These are phyloP conservation scores for Epizoanthus fatuus DNA, from an alignment of 92 coral and sea anemone species.

Conservation along the genomic window DNA sequence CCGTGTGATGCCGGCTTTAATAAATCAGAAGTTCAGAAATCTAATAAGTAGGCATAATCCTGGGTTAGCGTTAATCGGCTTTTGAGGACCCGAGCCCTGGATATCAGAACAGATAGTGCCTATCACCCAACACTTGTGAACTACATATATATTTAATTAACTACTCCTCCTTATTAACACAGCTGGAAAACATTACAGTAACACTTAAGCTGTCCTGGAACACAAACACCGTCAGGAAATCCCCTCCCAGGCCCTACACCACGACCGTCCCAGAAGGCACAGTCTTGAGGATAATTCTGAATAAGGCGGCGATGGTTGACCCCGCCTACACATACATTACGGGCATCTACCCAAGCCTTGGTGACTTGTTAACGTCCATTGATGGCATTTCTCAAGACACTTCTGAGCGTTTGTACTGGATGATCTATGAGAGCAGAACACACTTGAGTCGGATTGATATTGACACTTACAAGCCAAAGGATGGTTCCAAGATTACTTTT, in stretches of 20 bases:
- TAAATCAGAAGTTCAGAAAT: too few species aligned
- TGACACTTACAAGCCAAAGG: neutral
- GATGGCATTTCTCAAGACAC: slow-evolving; percentile 16
- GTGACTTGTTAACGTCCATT: slow-evolving; percentile 23
- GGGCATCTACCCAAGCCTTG: neutral
- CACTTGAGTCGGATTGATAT: slow-evolving; percentile 27
- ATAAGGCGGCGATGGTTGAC: slow-evolving; percentile 24
- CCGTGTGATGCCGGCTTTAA: too few species aligned
- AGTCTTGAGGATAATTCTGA: slow-evolving; percentile 22
- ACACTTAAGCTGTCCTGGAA: slow-evolving; percentile 41
- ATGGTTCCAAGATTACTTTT: too few species aligned
- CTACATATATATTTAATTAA: too few species aligned
- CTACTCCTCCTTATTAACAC: neutral
- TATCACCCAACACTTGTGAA: too few species aligned
- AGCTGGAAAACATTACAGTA: slow-evolving; percentile 6
- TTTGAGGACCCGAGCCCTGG: too few species aligned
- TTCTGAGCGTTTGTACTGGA: slow-evolving; percentile 39
- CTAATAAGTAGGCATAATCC: too few species aligned
- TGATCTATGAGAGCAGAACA: slow-evolving; percentile 25
- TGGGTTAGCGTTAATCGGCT: too few species aligned
- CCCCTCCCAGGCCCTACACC: slow-evolving; percentile 21
- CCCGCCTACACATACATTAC: slow-evolving; percentile 26
- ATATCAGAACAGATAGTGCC: too few species aligned
- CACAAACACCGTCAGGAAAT: slow-evolving; percentile 19
- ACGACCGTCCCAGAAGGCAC: slow-evolving; percentile 26